Conservation (phyloP, 2,888 invertebrate genomes). For the Augiades crinisus region DNA sequence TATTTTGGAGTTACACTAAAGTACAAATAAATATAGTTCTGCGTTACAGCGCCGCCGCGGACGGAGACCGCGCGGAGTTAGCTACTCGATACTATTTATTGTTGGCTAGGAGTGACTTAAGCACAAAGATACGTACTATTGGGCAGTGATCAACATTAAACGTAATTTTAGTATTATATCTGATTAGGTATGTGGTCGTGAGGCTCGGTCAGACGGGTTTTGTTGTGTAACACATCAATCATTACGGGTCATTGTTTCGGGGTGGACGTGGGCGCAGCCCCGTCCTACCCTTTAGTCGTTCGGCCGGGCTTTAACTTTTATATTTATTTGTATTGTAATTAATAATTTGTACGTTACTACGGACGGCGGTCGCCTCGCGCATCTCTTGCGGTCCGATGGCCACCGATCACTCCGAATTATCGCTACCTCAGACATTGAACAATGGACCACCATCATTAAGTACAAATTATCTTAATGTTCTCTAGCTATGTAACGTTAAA, state of each 20-base stretch:
- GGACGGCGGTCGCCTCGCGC: constrained; percentile 40
- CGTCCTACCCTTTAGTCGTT: constrained; percentile 61
- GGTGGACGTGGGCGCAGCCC: constrained; percentile 58
- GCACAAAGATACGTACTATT: constrained; percentile 81
- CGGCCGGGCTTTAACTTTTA: constrained; percentile 40
- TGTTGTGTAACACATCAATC: constrained; percentile 67
- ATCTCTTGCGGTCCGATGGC: constrained; percentile 14
- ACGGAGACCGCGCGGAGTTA: constrained; percentile 65
- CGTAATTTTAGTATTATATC: constrained; percentile 77
- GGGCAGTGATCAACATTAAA: constrained; percentile 81
- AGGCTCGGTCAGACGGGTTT: constrained; percentile 64
- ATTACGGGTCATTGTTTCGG: constrained; percentile 75
- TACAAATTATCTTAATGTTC: constrained; percentile 29
- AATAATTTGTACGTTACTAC: constrained; percentile 67
- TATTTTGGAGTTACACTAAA: constrained; percentile 76
- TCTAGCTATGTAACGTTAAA: constrained; percentile 26
- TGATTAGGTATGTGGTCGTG: constrained; percentile 70
- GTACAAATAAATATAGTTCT: constrained; percentile 61
- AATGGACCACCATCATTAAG: constrained; percentile 23
- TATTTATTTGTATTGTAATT: constrained; percentile 71
- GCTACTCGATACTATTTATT: constrained; percentile 67
- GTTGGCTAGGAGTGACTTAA: constrained; percentile 76
- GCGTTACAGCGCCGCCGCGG: constrained; percentile 42
- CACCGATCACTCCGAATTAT: constrained; percentile 10
- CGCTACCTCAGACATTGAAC: constrained; percentile 16